Evolutionary conservation across 2,888 invertebrate genomes (phyloP).

Genomic region (Drosophila quinaria): DNA sequence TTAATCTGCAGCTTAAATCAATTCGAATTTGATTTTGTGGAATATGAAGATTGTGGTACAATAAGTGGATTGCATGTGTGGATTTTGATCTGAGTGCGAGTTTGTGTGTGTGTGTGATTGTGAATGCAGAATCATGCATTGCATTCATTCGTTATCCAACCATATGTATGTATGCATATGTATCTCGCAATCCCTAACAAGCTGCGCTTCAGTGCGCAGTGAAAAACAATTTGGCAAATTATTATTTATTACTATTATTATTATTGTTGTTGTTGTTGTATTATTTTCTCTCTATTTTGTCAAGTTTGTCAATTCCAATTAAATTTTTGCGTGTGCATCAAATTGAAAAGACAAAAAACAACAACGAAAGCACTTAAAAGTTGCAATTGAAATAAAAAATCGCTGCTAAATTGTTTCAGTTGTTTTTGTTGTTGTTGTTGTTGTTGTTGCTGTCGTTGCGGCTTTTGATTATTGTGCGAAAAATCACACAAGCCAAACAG

Average conservation of each 20-base stretch:
- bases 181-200: conserved; percentile 10
- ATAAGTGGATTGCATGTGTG: conserved; percentile 3
- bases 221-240: conserved; percentile 23
- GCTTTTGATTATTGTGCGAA: conserved; percentile 77
- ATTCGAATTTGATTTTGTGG: background rate
- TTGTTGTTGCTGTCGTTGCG: conserved; percentile 44
- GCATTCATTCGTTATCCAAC: background rate
- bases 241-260: conserved; percentile 15
- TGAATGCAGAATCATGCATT: background rate
- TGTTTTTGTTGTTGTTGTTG: conserved; percentile 19
- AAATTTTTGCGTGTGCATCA: conserved; percentile 38
- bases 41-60: background rate
- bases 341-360: conserved; percentile 33
- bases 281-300: conserved; percentile 17
- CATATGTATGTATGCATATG: too few species aligned
- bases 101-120: conserved; percentile 1
- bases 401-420: conserved; percentile 51
- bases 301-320: conserved; percentile 27
- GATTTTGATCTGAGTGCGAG: background rate
- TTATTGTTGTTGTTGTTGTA: conserved; percentile 1
- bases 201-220: conserved; percentile 15
- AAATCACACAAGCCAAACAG: conserved; percentile 73
- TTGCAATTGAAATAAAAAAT: conserved; percentile 58
- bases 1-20: background rate
- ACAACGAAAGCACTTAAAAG: conserved; percentile 37